Evolutionary conservation across 2,797 vertebrate genomes (phyloP).

Genomic region (Diceros bicornis): DNA sequence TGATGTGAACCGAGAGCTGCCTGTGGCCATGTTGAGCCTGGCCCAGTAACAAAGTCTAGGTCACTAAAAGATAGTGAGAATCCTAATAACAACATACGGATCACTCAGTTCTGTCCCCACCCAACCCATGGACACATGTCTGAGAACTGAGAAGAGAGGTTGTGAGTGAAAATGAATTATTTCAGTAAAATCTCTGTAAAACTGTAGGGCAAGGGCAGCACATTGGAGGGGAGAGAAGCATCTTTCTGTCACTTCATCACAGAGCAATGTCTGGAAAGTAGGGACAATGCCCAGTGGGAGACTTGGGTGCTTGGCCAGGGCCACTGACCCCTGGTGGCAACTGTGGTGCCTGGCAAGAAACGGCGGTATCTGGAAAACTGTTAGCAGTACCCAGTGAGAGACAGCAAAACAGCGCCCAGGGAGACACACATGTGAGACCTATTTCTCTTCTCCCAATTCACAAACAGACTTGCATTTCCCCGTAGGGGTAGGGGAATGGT

Average conservation of each 20-base stretch:
- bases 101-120: background rate
- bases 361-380: background rate
- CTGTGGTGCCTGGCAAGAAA: background rate
- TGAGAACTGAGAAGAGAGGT: background rate
- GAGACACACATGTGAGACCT: background rate
- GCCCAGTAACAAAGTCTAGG: background rate
- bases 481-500: too few species aligned
- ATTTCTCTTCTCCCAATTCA: background rate
- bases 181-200: background rate
- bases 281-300: background rate
- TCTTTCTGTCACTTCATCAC: background rate
- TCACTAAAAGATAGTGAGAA: background rate
- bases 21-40: background rate
- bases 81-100: background rate
- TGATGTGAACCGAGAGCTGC: background rate
- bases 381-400: too few species aligned
- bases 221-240: background rate
- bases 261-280: background rate
- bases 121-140: background rate
- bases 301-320: background rate
- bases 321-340: background rate
- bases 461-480: background rate
- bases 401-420: background rate
- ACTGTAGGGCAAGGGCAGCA: background rate
- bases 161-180: background rate